Conservation (phyloP, 1,140 invertebrate species). For the Trachelipus rathkii region DNA sequence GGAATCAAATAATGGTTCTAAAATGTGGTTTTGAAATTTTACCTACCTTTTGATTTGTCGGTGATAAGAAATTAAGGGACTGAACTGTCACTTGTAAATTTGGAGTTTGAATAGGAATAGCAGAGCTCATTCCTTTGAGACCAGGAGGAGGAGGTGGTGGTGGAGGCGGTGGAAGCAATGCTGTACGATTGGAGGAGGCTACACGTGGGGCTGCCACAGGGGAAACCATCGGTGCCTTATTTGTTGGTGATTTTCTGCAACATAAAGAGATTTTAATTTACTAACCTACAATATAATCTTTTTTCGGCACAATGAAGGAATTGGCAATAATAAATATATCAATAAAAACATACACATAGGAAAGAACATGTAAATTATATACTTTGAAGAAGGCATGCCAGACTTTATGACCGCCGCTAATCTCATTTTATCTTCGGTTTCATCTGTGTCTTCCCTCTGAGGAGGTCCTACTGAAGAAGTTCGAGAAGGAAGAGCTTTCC, state of each 20-base stretch:
- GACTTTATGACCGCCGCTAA: not conserved
- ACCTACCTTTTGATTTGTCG: conserved; percentile 16
- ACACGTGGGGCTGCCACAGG: not conserved
- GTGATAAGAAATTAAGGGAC: conserved; percentile 12
- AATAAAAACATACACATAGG: too few species aligned
- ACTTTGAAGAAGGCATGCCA: not conserved
- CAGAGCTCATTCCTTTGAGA: conserved; percentile 14
- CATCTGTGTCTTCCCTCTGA: conserved; percentile 12
- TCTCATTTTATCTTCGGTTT: not conserved
- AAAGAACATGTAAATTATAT: not conserved
- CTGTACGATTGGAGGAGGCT: conserved; percentile 23
- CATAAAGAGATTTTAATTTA: too few species aligned
- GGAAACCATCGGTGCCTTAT: not conserved
- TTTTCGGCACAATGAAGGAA: too few species aligned
- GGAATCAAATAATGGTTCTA: too few species aligned
- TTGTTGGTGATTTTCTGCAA: not conserved
- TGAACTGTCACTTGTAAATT: conserved; percentile 24
- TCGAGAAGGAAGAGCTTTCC: not conserved
- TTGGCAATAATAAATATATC: too few species aligned
- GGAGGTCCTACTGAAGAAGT: not conserved
- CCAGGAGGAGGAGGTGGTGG: conserved; percentile 25
- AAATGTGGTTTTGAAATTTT: too few species aligned
- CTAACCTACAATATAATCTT: too few species aligned
- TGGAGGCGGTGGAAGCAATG: conserved; percentile 5
- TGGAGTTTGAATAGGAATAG: conserved; percentile 26